Evolutionary conservation across 2,888 invertebrate species (phyloP).

Genomic region (Drosophila greeni): DNA sequence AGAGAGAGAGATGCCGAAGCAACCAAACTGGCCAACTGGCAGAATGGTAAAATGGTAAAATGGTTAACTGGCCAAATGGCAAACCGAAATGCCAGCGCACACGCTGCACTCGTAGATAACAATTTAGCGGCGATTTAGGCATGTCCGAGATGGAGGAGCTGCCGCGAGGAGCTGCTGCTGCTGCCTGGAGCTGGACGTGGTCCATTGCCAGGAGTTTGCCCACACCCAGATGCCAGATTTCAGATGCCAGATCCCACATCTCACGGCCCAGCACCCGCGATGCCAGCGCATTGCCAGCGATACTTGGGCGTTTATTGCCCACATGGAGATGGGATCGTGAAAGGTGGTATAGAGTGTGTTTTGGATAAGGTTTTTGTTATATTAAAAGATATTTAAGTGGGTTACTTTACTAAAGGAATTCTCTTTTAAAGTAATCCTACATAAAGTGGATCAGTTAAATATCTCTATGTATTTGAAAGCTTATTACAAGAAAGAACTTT

Average conservation of each 20-base stretch:
- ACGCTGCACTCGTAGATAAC: conserved; percentile 72
- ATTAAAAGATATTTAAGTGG: not conserved
- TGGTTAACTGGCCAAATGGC: conserved; percentile 35
- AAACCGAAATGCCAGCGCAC: conserved; percentile 66
- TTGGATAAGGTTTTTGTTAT: not conserved
- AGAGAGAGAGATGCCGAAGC: conserved; percentile 55
- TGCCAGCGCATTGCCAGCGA: conserved; percentile 12
- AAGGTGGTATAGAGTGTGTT: not conserved
- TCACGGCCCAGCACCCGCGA: conserved; percentile 45
- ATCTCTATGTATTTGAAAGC: not conserved
- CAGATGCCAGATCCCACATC: conserved; percentile 43
- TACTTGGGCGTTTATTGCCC: conserved; percentile 2
- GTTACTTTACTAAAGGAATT: not conserved
- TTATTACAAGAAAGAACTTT: not conserved
- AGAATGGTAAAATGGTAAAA: conserved; percentile 29
- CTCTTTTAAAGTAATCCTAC: not conserved
- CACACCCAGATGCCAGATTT: conserved; percentile 41
- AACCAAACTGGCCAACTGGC: conserved; percentile 29
- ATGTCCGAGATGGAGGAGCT: conserved; percentile 55
- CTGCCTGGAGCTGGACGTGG: not conserved
- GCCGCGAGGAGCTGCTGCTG: conserved; percentile 30
- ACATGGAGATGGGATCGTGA: conserved; percentile 25
- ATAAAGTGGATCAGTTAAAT: not conserved
- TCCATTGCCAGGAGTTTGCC: conserved; percentile 22
- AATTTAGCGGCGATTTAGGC: conserved; percentile 74